Conservation (phyloP, 1,140 invertebrate species). For the Drosophila saltans region DNA sequence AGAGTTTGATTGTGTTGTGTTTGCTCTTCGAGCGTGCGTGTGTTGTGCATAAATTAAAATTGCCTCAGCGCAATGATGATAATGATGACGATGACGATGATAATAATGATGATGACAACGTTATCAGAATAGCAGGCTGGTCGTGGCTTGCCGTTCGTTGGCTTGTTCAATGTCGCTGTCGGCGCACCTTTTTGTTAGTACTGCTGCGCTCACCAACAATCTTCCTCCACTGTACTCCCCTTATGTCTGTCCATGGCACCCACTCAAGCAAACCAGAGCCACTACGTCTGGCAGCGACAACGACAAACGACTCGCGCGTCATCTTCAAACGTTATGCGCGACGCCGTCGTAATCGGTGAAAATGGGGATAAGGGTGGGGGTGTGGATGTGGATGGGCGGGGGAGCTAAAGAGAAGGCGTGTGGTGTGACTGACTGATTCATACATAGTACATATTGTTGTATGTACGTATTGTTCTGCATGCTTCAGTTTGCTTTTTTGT, state of each 20-base stretch:
- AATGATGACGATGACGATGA: slow-evolving; percentile 57
- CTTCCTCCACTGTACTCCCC: background rate
- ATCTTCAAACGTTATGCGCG: slow-evolving; percentile 70
- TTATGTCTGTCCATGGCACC: slow-evolving; percentile 15
- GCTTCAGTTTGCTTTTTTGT: slow-evolving; percentile 27
- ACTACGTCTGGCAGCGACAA: slow-evolving; percentile 68
- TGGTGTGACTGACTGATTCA: slow-evolving; percentile 2
- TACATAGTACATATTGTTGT: slow-evolving; percentile 6
- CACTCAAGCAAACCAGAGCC: slow-evolving; percentile 58
- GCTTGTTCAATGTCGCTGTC: slow-evolving; percentile 62
- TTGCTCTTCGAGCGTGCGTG: slow-evolving; percentile 36
- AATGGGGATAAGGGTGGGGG: slow-evolving; percentile 11
- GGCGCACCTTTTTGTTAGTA: slow-evolving; percentile 63
- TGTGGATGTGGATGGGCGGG: slow-evolving; percentile 4
- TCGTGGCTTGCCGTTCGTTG: slow-evolving; percentile 49
- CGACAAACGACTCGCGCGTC: slow-evolving; percentile 59
- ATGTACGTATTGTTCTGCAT: slow-evolving; percentile 35
- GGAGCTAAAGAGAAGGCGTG: slow-evolving; percentile 36
- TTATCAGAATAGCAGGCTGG: slow-evolving; percentile 57
- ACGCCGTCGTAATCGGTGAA: slow-evolving; percentile 43
- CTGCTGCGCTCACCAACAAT: slow-evolving; percentile 31
- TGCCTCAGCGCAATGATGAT: slow-evolving; percentile 62
- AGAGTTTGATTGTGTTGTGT: slow-evolving; percentile 56
- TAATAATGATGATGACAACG: slow-evolving; percentile 59
- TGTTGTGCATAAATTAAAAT: slow-evolving; percentile 75